Evolutionary conservation across 2,797 vertebrate species (phyloP).

Genomic region (Neostethus bicornis): DNA sequence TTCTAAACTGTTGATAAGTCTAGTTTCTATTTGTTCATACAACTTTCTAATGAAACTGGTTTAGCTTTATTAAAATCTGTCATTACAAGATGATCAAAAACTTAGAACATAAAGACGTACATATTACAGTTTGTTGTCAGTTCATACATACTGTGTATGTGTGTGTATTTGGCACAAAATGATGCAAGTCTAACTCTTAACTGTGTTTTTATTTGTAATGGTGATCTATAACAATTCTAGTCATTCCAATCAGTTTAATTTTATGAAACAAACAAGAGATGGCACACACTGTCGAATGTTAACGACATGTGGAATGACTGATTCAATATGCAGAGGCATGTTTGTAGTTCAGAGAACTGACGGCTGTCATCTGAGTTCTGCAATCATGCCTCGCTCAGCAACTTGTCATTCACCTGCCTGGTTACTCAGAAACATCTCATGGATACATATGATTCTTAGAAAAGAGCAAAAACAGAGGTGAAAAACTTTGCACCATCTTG

Average conservation of each 20-base stretch:
- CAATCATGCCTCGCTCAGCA: background rate
- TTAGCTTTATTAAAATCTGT: background rate
- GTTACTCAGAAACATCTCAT: no score
- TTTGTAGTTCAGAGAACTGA: slow-evolving; percentile 13
- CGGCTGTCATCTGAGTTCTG: background rate
- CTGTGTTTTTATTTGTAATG: no score
- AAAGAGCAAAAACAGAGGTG: no score
- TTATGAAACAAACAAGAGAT: slow-evolving; percentile 33
- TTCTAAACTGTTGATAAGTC: slow-evolving; percentile 13
- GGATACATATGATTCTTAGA: no score
- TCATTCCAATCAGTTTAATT: no score
- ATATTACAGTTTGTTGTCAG: no score
- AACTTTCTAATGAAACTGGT: background rate
- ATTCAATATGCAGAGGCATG: slow-evolving; percentile 33
- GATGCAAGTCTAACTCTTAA: no score
- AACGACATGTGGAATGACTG: slow-evolving; percentile 30
- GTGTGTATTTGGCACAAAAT: no score
- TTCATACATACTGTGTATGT: no score
- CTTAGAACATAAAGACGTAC: background rate
- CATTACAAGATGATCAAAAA: background rate
- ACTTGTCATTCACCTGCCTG: background rate
- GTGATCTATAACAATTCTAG: no score
- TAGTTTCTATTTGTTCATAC: background rate
- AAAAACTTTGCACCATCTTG: no score
- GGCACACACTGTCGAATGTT: slow-evolving; percentile 13